A percentile compares a stretch with the other conserved stretches of the same genome.
These are phyloP conservation scores for Carterocephalus palaemon DNA, from an alignment of 2,888 invertebrate genomes.

Conservation along the genomic window DNA sequence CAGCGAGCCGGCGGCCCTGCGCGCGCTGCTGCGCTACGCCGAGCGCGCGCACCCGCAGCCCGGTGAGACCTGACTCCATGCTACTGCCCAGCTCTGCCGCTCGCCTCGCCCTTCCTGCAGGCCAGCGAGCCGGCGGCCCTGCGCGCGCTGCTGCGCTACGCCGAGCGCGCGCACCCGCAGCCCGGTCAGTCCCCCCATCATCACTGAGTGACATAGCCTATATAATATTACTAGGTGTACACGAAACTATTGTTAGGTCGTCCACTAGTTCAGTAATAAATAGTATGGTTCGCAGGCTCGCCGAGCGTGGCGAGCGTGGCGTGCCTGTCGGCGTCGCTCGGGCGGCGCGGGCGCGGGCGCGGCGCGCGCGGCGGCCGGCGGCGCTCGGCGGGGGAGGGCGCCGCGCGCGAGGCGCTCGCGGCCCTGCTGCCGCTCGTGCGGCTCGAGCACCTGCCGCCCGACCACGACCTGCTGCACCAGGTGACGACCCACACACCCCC, in stretches of 20 bases:
- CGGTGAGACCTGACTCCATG: constrained; percentile 81
- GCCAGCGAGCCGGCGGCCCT: constrained; percentile 85
- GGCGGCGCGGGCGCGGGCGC: constrained; percentile 90
- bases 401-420: constrained; percentile 89
- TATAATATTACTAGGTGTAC: too few relatives aligned
- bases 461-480: constrained; percentile 87
- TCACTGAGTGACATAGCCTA: too few relatives aligned
- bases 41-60: constrained; percentile 94
- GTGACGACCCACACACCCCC: constrained; percentile 48
- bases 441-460: constrained; percentile 93
- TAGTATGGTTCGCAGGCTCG: constrained; percentile 3
- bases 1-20: constrained; percentile 83
- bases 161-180: constrained; percentile 89
- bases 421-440: constrained; percentile 91
- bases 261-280: too few relatives aligned
- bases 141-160: constrained; percentile 88
- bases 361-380: constrained; percentile 88
- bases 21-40: constrained; percentile 84
- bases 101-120: constrained; percentile 64
- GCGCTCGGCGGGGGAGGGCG: constrained; percentile 87
- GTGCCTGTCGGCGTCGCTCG: constrained; percentile 86
- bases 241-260: too few relatives aligned
- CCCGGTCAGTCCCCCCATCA: constrained; percentile 91
- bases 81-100: constrained; percentile 50
- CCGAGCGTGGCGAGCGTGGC: constrained; percentile 75